Base-by-base conservation (phyloP, 2,113 vertebrate genomes). In the Sorex fumeus region DNA sequence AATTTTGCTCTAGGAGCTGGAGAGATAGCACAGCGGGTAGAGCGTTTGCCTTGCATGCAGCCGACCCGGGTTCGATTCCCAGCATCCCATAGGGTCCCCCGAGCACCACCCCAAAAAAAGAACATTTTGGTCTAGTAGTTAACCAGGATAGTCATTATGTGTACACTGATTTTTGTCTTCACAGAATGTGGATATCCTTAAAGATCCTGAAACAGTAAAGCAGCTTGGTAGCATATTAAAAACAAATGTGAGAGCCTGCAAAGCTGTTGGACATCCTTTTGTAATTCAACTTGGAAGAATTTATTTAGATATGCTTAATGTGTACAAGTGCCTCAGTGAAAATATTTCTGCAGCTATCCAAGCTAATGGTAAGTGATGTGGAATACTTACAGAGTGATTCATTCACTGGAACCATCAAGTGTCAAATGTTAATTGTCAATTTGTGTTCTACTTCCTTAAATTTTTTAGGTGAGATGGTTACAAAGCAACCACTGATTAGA, bases 261-360 rank as follows among this genome's bases (percentile, higher is more conserved):
- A 99, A 98, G 99, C 99, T 10, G 99, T 99, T 91, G 99, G 99
- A 79, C 99, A 99, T 96, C 99, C 99, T 2, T 99, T 99, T 91
- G 99, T 99, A 95, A 99, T 99, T 98, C 99, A 99, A 96, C 98
- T 99, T 88, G 99, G 99, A 89, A 98, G 99, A 96, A 99, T 99
- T 97, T 99, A 99, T 97, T 98, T 99, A 95, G 99, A 99, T 98
- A 99, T 99, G 99, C 98, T 99, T 96, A 99, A 99, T 95, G 99
- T 99, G 90, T 99, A 99, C 97, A 99, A 99, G 99, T 99, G 99
- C 99, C 99, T 99, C 97, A 99, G 99, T 97, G 99, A 99, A 98
- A 99, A 99, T 96, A 99, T 99, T 97, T 99, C 99, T 94, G 99
- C 99, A 97, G 99, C 99, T 97, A 99, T 99, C 96, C 99, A 99